Conservation (phyloP, 2,797 vertebrate species). For the Botia almorhae region DNA sequence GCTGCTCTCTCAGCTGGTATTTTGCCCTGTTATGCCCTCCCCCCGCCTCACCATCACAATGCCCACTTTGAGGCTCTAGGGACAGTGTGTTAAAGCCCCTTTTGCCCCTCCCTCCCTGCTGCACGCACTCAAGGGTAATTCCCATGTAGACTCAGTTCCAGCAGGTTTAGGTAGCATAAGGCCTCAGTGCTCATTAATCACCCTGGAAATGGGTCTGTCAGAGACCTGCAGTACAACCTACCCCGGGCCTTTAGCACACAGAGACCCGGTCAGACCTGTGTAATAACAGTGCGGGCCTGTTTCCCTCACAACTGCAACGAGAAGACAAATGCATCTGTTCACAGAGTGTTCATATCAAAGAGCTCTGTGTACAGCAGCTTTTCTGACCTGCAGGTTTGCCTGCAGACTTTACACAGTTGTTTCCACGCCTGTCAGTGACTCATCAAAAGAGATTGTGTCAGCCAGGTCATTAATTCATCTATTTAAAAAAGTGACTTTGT, state of each 20-base stretch:
- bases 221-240: constrained; percentile 48
- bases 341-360: not conserved
- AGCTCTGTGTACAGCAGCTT: not conserved
- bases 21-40: not conserved
- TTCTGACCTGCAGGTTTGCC: not conserved
- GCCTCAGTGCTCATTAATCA: constrained; percentile 63
- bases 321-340: constrained; percentile 20
- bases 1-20: constrained; percentile 4
- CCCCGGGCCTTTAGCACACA: constrained; percentile 44
- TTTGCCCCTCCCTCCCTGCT: constrained; percentile 6
- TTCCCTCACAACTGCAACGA: constrained; percentile 40
- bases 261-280: constrained; percentile 49
- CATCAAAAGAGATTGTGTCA: too few relatives aligned
- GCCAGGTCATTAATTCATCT: too few relatives aligned
- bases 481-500: not conserved
- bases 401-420: not conserved
- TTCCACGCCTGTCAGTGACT: not conserved
- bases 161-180: constrained; percentile 52
- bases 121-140: constrained; percentile 51
- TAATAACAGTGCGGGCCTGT: constrained; percentile 59
- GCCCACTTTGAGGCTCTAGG: not conserved
- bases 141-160: constrained; percentile 54
- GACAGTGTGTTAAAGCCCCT: constrained; percentile 5
- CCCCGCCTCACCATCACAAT: not conserved
- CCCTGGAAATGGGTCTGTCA: constrained; percentile 63